phyloP scores from a whole-genome alignment of 2,888 invertebrate species.

The Mesoligia furuncula region DNA sequence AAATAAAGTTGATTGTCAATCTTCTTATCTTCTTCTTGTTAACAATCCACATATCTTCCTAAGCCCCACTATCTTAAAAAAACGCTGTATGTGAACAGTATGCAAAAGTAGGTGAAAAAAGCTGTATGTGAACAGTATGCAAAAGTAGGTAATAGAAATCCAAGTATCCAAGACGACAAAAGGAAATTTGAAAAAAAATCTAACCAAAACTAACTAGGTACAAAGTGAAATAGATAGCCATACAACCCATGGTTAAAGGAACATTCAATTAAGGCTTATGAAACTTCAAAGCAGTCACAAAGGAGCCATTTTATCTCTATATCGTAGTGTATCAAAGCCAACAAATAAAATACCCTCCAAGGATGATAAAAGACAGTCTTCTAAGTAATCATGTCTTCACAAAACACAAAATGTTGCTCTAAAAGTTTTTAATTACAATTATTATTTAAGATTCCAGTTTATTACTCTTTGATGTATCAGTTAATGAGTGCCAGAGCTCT shows the following conservation, averaged over 20 bases:
- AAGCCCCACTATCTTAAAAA: background rate
- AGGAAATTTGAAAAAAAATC: slow-evolving; percentile 23
- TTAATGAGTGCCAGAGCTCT: slow-evolving; percentile 51
- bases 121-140: background rate
- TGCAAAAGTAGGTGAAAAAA: background rate
- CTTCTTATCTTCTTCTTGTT: too few species aligned
- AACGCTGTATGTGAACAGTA: background rate
- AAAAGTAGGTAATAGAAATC: slow-evolving; percentile 13
- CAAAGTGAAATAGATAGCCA: slow-evolving; percentile 37
- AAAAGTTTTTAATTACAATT: slow-evolving; percentile 63
- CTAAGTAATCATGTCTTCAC: slow-evolving; percentile 33
- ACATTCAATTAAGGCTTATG: slow-evolving; percentile 44
- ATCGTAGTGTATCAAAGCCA: slow-evolving; percentile 44
- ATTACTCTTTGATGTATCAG: slow-evolving; percentile 64
- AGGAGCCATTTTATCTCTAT: slow-evolving; percentile 34
- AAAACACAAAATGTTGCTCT: slow-evolving; percentile 40
- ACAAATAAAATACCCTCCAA: slow-evolving; percentile 40
- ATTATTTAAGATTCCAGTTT: slow-evolving; percentile 54
- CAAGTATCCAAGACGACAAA: slow-evolving; percentile 18
- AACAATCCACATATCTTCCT: background rate
- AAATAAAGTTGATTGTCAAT: background rate
- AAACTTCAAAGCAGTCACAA: slow-evolving; percentile 46
- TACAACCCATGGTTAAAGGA: slow-evolving; percentile 28
- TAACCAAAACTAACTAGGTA: slow-evolving; percentile 13
- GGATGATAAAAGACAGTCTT: slow-evolving; percentile 21